Conservation (phyloP, 2,113 vertebrate species). For the Rhynchomys soricoides region DNA sequence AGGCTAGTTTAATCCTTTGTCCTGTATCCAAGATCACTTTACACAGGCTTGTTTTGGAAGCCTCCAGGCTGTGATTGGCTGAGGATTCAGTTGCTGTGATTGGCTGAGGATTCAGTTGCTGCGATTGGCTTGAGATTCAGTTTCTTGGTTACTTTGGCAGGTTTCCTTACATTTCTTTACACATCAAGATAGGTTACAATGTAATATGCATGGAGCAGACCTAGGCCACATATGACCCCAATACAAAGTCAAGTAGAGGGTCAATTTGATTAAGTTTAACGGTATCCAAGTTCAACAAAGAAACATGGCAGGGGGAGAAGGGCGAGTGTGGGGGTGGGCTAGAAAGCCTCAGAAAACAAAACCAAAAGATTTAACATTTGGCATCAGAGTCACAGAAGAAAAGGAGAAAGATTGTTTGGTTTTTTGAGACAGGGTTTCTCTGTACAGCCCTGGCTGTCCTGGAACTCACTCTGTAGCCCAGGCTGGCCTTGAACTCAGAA, state of each 20-base stretch:
- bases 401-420: not conserved
- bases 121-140: not conserved
- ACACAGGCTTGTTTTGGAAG: not conserved
- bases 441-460: too few species aligned
- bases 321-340: too few species aligned
- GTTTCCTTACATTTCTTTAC: not conserved
- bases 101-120: too few species aligned
- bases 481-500: too few species aligned
- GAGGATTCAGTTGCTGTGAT: too few species aligned
- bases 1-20: not conserved
- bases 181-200: not conserved
- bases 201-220: not conserved
- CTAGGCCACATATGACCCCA: not conserved
- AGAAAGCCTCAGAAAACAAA: not conserved
- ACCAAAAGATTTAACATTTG: not conserved
- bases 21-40: not conserved
- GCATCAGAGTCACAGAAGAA: not conserved
- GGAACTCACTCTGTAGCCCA: too few species aligned
- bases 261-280: too few species aligned
- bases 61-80: not conserved
- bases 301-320: not conserved
- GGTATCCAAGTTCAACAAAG: not conserved
- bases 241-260: not conserved
- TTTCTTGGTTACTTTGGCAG: not conserved
- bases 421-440: too few species aligned